Base-by-base conservation (phyloP, 2,888 invertebrate species). In the Patella depressa region DNA sequence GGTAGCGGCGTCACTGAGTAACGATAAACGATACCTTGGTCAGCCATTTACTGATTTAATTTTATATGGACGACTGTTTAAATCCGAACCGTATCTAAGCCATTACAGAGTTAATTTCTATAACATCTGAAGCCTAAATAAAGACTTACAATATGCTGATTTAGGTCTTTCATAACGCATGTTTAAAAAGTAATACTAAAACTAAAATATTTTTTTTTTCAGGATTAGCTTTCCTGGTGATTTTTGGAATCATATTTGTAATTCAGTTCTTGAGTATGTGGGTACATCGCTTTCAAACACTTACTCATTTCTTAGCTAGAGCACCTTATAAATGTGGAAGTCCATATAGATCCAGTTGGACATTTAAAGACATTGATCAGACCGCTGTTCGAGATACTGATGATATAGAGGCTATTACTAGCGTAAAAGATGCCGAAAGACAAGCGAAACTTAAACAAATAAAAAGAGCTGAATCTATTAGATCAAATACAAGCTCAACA, bases 241-340 rank as follows among this genome's bases (percentile, higher is more conserved):
- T 89, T 29, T 89, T 89, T 76, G 87, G 88, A 7, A n/a, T 86
- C n/a, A 79, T 89, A 17, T 80, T 88, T 71, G 53, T 86, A 9
- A 74, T 89, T 54, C 89, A 89, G 80, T 89, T 89, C 74, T 70
- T 86, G 15, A 82, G 84, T 75, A 89, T 89, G 89, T 53, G 88
- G 3, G 77, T 87, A 0, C 89, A 89, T 72, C 85, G 89, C 7
- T 70, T 85, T 4, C 74, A 78, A 17, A 89, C 89, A 9, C 75
- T 86, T 14, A 80, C 85, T 7, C 89, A 90, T 78, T 85, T 85
- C 76, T 75, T 89, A 3, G 89, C 88, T 2, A 80, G 89, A 34
- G 87, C 88, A 0, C 88, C 88, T 0, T 87, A 86, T 80, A 81
- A 79, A 57, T 85, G 81, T 73, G 85, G 84, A 0, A 78, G 79